Conservation (phyloP, 2,888 invertebrate species). For the Aradus depressus region DNA sequence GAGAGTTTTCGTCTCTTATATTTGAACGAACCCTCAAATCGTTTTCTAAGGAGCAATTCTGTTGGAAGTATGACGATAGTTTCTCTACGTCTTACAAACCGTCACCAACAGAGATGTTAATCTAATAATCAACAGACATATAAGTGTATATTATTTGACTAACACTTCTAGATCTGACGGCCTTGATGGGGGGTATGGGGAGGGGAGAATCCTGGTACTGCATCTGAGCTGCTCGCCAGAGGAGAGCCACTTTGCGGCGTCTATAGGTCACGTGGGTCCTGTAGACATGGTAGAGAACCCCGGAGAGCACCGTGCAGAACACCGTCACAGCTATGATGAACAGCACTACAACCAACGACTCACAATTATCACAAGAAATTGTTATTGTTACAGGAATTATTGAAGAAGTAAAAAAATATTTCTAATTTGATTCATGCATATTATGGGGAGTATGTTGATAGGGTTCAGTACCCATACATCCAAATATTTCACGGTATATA, state of each 20-base stretch:
- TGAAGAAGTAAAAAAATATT: too few species aligned
- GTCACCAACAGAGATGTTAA: too few species aligned
- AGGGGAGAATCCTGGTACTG: slow-evolving; percentile 23
- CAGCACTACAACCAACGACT: slow-evolving; percentile 46
- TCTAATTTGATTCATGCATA: too few species aligned
- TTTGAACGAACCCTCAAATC: too few species aligned
- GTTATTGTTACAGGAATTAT: too few species aligned
- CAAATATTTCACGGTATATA: too few species aligned
- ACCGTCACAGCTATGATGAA: slow-evolving; percentile 67
- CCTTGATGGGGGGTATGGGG: slow-evolving; percentile 22
- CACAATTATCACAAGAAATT: not conserved
- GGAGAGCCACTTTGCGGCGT: slow-evolving; percentile 57
- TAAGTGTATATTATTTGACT: slow-evolving; percentile 15
- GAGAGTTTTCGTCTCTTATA: too few species aligned
- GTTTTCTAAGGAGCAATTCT: too few species aligned
- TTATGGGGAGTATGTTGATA: too few species aligned
- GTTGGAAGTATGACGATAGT: too few species aligned
- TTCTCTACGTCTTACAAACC: too few species aligned
- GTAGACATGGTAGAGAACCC: slow-evolving; percentile 61
- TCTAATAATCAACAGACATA: not conserved
- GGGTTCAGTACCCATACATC: too few species aligned
- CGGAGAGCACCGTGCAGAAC: slow-evolving; percentile 56
- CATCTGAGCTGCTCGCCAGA: slow-evolving; percentile 48
- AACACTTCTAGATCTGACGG: slow-evolving; percentile 28
- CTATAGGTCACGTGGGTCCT: slow-evolving; percentile 63